Conservation (phyloP, 1,140 invertebrate species). For the Eriocheir sinensis region DNA sequence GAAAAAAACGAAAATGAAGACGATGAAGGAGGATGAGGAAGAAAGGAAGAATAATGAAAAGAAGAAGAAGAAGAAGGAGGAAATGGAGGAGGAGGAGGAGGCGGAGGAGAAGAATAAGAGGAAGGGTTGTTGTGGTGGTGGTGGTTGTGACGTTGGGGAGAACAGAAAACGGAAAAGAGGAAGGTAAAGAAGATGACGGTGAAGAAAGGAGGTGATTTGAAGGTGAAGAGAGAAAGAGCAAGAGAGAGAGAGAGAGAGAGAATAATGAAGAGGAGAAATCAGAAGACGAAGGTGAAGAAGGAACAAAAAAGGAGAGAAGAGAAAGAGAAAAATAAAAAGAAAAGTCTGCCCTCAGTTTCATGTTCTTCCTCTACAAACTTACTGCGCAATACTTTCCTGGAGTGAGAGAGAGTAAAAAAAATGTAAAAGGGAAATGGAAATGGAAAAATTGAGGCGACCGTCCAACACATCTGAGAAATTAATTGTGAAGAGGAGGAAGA, state of each 20-base stretch:
- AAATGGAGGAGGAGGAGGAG: neutral
- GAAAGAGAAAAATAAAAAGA: no score
- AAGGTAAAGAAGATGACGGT: no score
- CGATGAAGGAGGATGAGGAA: no score
- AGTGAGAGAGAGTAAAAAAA: constrained; percentile 24
- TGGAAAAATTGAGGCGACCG: neutral
- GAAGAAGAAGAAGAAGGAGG: neutral
- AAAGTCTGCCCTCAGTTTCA: no score
- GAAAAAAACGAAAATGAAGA: no score
- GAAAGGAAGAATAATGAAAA: neutral
- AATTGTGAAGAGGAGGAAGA: neutral
- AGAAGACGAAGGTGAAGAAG: neutral
- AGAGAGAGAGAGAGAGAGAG: no score
- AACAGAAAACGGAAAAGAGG: neutral
- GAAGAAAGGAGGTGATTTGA: neutral
- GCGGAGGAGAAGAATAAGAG: neutral
- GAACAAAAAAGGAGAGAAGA: no score
- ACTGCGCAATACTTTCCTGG: no score
- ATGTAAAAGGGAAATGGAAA: constrained; percentile 31
- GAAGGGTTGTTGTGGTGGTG: no score
- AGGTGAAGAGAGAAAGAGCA: no score
- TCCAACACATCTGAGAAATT: neutral
- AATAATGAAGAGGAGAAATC: neutral
- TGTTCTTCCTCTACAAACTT: neutral
- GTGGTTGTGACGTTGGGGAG: neutral